phyloP scores from a whole-genome alignment of 2,888 invertebrate genomes.

The Mesorhabditis sp. region DNA sequence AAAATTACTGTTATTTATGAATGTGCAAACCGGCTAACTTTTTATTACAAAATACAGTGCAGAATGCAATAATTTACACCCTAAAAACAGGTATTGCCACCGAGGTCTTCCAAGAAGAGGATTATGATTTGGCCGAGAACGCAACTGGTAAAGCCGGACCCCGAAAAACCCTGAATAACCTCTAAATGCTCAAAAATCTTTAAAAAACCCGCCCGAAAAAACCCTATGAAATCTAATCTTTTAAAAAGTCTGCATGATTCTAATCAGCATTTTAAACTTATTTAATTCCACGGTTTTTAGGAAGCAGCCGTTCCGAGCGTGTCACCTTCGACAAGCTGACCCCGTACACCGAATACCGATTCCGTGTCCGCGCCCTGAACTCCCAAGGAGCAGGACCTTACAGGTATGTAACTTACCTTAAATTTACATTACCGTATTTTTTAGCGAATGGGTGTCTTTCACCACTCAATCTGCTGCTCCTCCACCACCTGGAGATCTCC shows the following conservation, averaged over 20 bases:
- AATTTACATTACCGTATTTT: neutral
- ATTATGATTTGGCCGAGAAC: neutral
- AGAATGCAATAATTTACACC: neutral
- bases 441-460: conserved; percentile 51
- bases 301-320: conserved; percentile 28
- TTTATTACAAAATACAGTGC: neutral
- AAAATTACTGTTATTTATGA: neutral
- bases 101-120: neutral
- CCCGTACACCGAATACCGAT: conserved; percentile 56
- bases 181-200: neutral
- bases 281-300: neutral
- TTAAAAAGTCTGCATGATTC: too few species aligned
- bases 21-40: neutral
- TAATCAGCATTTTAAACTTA: too few species aligned
- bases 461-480: conserved; percentile 51
- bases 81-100: neutral
- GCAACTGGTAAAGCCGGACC: neutral
- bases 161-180: neutral
- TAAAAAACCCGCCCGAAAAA: neutral
- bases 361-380: conserved; percentile 54
- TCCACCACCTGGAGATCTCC: conserved; percentile 52
- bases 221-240: too few species aligned
- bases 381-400: conserved; percentile 54
- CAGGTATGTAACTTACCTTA: neutral
- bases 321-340: conserved; percentile 50